Conservation (phyloP, 2,113 vertebrate species). For the Cephalopterus ornatus region DNA sequence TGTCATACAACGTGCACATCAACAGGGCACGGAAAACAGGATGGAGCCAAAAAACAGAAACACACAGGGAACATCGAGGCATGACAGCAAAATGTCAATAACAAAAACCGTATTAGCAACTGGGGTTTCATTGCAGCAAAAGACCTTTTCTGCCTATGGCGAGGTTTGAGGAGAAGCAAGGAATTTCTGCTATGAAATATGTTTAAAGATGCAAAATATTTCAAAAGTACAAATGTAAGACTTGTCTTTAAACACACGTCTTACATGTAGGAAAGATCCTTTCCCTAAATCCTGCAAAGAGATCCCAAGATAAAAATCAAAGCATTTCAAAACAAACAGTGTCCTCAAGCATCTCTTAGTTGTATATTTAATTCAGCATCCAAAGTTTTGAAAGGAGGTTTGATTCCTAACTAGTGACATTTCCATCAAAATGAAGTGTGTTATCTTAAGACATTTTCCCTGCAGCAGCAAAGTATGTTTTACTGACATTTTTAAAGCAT, state of each 20-base stretch:
- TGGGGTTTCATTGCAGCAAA: neutral
- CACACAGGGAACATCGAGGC: neutral
- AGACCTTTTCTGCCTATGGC: neutral
- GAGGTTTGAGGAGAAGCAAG: neutral
- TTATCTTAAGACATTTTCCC: slow-evolving; percentile 36
- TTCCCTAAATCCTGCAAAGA: neutral
- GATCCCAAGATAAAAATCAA: neutral
- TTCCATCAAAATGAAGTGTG: slow-evolving; percentile 35
- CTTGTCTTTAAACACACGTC: neutral
- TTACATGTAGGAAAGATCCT: neutral
- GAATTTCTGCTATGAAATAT: neutral
- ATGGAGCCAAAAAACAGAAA: neutral
- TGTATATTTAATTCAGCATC: slow-evolving; percentile 28
- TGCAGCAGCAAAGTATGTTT: neutral
- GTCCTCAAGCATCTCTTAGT: neutral
- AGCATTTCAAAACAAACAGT: neutral
- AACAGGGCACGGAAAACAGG: neutral
- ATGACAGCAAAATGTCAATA: neutral
- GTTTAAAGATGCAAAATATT: neutral
- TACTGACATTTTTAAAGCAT: slow-evolving; percentile 14
- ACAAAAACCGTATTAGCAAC: neutral
- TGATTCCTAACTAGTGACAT: slow-evolving; percentile 1
- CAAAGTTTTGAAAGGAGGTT: neutral
- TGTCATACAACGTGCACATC: neutral
- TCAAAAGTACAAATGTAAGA: neutral